Conservation (phyloP, 2,888 invertebrate species). For the Trichacis sp. region DNA sequence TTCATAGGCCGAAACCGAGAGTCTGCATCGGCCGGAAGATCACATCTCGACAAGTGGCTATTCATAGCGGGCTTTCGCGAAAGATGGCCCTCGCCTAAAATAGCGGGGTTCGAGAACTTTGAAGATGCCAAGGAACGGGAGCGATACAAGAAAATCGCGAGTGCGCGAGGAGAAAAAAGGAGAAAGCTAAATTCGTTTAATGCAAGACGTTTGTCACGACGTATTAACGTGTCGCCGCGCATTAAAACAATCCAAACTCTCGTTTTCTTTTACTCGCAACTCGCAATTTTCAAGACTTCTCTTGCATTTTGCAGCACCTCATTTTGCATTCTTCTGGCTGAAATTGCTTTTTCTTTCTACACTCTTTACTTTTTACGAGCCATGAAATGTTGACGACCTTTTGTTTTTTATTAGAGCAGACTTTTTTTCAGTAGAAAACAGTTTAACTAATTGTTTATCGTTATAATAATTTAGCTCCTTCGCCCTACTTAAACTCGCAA, state of each 20-base stretch:
- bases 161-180: constrained; percentile 27
- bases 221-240: constrained; percentile 20
- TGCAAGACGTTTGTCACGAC: constrained; percentile 32
- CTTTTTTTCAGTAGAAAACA: no score
- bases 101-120: constrained; percentile 45
- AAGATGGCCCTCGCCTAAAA: constrained; percentile 53
- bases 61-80: constrained; percentile 45
- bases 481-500: constrained; percentile 18
- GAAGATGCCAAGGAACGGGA: constrained; percentile 25
- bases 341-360: not conserved
- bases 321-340: not conserved
- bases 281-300: not conserved
- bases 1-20: constrained; percentile 41
- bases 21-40: constrained; percentile 49
- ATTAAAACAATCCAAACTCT: constrained; percentile 24
- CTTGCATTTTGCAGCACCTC: constrained; percentile 7
- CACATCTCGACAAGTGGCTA: constrained; percentile 46
- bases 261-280: constrained; percentile 10
- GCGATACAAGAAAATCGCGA: constrained; percentile 37
- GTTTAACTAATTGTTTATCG: no score
- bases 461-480: no score
- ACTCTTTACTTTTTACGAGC: not conserved
- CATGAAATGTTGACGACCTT: not conserved
- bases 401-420: no score
- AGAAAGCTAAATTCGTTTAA: constrained; percentile 30